Evolutionary conservation across 92 coral and sea anemone genomes (phyloP).

Genomic region (Palythoa heliodiscus): DNA sequence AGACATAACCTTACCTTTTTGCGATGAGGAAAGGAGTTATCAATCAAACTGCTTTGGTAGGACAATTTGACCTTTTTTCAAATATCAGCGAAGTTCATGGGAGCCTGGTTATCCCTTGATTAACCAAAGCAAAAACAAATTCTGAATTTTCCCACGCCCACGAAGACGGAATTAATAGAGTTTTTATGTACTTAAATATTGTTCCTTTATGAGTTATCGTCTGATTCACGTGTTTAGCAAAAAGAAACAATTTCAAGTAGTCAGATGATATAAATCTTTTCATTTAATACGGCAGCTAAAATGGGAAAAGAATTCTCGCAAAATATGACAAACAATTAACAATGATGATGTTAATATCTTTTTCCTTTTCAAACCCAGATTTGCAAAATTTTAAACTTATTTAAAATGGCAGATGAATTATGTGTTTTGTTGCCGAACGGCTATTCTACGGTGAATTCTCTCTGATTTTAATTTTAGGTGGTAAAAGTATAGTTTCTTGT

Average conservation of each 20-base stretch:
- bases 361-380: neutral
- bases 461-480: neutral
- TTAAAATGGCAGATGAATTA: neutral
- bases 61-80: neutral
- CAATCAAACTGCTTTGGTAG: neutral
- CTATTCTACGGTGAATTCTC: neutral
- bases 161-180: neutral
- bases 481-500: neutral
- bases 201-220: neutral
- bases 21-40: neutral
- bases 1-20: neutral
- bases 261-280: slow-evolving; percentile 3
- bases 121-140: neutral
- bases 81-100: neutral
- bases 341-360: neutral
- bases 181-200: neutral
- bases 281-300: neutral
- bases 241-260: neutral
- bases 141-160: neutral
- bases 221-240: neutral
- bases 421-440: neutral
- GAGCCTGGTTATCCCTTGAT: neutral
- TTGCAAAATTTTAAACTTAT: neutral
- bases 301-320: neutral
- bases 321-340: neutral